Evolutionary conservation across 2,888 invertebrate genomes (phyloP).

Genomic region (Galerucella pusilla): DNA sequence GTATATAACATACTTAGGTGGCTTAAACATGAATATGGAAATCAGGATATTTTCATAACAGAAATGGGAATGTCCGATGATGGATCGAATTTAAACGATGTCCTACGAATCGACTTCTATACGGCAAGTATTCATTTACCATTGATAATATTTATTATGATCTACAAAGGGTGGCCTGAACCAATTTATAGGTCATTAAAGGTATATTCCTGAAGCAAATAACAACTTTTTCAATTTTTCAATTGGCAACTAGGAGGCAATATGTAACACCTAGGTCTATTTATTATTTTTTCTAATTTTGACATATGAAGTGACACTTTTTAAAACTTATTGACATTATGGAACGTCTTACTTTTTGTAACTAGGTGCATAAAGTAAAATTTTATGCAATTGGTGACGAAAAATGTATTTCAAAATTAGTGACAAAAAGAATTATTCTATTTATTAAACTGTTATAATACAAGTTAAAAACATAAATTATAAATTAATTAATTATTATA

Average conservation of each 20-base stretch:
- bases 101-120: slow-evolving; percentile 20
- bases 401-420: too few relatives aligned
- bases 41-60: slow-evolving; percentile 15
- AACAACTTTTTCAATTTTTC: too few relatives aligned
- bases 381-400: background rate
- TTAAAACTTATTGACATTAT: too few relatives aligned
- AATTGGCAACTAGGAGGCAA: too few relatives aligned
- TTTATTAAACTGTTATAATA: slow-evolving; percentile 2
- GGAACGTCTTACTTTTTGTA: background rate
- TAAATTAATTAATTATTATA: too few relatives aligned
- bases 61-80: slow-evolving; percentile 25
- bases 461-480: too few relatives aligned
- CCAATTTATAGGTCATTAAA: too few relatives aligned
- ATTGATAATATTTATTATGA: too few relatives aligned
- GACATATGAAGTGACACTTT: too few relatives aligned
- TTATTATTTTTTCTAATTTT: background rate
- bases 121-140: slow-evolving; percentile 1
- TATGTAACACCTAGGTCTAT: too few relatives aligned
- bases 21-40: background rate
- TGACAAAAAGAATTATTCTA: background rate
- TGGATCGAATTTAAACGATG: slow-evolving; percentile 10
- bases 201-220: too few relatives aligned
- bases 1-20: slow-evolving; percentile 15
- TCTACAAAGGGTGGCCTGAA: too few relatives aligned
- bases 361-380: background rate